A percentile compares a stretch with the other conserved stretches of the same genome.
Conservation (phyloP, 2,113 vertebrate genomes). For the Myocastor coypus region DNA sequence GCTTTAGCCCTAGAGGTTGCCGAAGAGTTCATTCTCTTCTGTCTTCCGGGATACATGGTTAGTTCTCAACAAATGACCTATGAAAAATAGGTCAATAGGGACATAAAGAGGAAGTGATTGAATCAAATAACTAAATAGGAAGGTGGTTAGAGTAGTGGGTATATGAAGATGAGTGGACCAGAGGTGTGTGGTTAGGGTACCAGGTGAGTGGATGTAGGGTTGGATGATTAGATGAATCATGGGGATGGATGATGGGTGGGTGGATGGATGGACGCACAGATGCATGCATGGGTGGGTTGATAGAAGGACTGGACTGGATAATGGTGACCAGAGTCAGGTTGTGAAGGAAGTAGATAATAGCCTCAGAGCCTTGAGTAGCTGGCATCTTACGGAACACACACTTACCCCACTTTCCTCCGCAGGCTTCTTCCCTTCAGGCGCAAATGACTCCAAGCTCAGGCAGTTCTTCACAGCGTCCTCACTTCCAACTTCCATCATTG, state of each 20-base stretch:
- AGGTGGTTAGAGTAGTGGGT: not conserved
- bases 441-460: not conserved
- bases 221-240: not conserved
- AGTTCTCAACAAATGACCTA: not conserved
- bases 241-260: not conserved
- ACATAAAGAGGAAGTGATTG: not conserved
- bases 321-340: not conserved
- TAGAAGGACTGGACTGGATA: not conserved
- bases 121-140: not conserved
- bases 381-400: not conserved
- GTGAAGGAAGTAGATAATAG: not conserved
- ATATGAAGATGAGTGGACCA: not conserved
- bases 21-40: not conserved
- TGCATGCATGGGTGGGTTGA: not conserved
- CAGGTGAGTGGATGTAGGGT: fast-evolving
- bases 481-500: too few relatives aligned
- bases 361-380: not conserved
- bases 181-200: too few relatives aligned
- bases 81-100: not conserved
- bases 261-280: fast-evolving
- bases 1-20: not conserved
- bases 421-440: not conserved
- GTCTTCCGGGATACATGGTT: not conserved
- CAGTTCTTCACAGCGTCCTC: not conserved
- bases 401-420: too few relatives aligned